These are phyloP conservation scores for Cotesia vestalis DNA, from an alignment of 1,140 invertebrate genomes.

Conservation along the genomic window DNA sequence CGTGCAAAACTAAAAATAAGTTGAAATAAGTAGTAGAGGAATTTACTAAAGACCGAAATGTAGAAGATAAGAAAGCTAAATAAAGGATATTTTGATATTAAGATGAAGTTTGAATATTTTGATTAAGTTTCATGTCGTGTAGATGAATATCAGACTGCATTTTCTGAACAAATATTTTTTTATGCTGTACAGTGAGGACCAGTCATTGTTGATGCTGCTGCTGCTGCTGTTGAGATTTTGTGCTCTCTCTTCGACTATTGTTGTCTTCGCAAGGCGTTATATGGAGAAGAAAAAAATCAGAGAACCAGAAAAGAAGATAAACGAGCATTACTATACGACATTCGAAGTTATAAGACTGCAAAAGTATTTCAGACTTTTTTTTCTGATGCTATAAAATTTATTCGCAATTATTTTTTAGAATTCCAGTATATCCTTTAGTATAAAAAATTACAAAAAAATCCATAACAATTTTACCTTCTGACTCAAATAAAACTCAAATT, in stretches of 20 bases:
- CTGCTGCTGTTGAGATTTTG: constrained; percentile 1
- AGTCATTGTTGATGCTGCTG: not conserved
- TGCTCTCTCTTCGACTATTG: constrained; percentile 21
- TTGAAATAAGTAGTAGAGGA: too few species aligned
- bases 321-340: constrained; percentile 10
- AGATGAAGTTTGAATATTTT: not conserved
- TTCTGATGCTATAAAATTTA: too few species aligned
- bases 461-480: too few species aligned
- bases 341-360: constrained; percentile 17
- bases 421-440: too few species aligned
- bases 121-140: not conserved
- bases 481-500: too few species aligned
- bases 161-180: constrained; percentile 15
- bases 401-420: too few species aligned
- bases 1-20: too few species aligned
- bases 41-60: too few species aligned
- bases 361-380: constrained; percentile 4
- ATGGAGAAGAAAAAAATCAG: constrained; percentile 18
- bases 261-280: constrained; percentile 30
- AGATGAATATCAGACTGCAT: not conserved
- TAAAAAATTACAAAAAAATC: too few species aligned
- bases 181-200: not conserved
- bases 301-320: constrained; percentile 21
- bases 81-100: too few species aligned
- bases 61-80: too few species aligned